Percentiles rank a stretch among this genome's conserved stretches.
Conservation (phyloP, 2,888 invertebrate species). For the Eupeodes luniger region DNA sequence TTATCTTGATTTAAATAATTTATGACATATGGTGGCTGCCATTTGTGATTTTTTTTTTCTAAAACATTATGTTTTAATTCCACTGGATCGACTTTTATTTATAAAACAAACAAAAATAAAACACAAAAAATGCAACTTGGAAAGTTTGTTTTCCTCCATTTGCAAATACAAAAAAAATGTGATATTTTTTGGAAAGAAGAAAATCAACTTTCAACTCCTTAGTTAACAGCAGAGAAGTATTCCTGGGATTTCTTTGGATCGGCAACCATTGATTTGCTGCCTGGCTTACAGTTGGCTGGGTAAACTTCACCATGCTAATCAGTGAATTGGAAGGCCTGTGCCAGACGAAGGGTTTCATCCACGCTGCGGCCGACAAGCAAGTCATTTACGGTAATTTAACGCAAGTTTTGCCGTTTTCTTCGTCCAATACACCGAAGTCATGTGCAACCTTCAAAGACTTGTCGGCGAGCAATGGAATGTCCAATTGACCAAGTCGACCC, state of each 20-base stretch:
- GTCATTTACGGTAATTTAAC: slow-evolving; percentile 98
- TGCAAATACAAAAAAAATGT: slow-evolving; percentile 27
- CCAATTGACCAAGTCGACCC: slow-evolving; percentile 97
- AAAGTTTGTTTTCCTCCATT: background rate
- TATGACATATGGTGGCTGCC: too few relatives aligned
- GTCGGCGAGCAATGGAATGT: slow-evolving; percentile 97
- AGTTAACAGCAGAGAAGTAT: slow-evolving; percentile 87
- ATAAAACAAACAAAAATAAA: slow-evolving; percentile 18
- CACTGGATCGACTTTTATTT: slow-evolving; percentile 36
- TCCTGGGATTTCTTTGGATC: slow-evolving; percentile 92
- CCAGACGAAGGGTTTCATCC: slow-evolving; percentile 96
- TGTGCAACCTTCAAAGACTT: slow-evolving; percentile 93
- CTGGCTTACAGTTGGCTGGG: slow-evolving; percentile 97
- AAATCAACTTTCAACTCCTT: slow-evolving; percentile 68
- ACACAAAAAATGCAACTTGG: background rate
- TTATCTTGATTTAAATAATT: too few relatives aligned
- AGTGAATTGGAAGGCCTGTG: slow-evolving; percentile 98
- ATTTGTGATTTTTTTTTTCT: background rate
- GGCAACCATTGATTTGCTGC: slow-evolving; percentile 95
- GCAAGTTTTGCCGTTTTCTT: slow-evolving; percentile 95
- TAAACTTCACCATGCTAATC: slow-evolving; percentile 97
- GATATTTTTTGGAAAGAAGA: slow-evolving; percentile 8
- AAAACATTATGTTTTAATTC: slow-evolving; percentile 23
- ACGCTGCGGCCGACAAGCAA: slow-evolving; percentile 96
- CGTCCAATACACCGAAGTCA: slow-evolving; percentile 95